Base-by-base conservation (phyloP, 2,797 vertebrate species). In the Hapalemur alaotrensis region DNA sequence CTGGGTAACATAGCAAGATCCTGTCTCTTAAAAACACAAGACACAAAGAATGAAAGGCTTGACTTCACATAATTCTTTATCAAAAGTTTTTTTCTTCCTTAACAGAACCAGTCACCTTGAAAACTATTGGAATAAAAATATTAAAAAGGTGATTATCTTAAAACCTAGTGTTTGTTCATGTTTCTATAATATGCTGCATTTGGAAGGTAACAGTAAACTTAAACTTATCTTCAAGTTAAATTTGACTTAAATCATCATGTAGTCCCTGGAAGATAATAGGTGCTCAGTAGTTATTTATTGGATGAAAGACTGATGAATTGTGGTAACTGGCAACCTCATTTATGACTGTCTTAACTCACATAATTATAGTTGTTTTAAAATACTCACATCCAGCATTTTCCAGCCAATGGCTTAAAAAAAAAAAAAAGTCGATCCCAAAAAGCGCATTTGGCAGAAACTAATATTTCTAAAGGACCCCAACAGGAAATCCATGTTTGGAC, bases 291-390 rank as follows among this genome's bases (percentile, higher is more conserved):
- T 93, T 84, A 95, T 61, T 70, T 92, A 50, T 18, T 57, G 9
- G 80, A 54, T 82, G 22, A 97, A 94, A 79, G 61, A 82, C 61
- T 82, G 70, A 84, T 70, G 76, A 87, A 79, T 50, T 78, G 41
- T 75, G 59, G 35, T 89, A 76, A 83, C 57, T 89, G 88, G 93
- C n/a, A 89, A 52, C 3, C 15, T 93, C 91, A 87, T 86, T 92
- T 90, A 92, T 95, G 93, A 89, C 48, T 92, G 82, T 65, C 65
- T 85, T 93, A 81, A 46, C 30, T 69, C 15, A 75, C 5, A 18
- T 85, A 93, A 94, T 89, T 95, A 73, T 5, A 79, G 76, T 46
- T 95, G 25, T 91, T 95, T 95, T 80, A 80, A 97, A 95, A 95
- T 61, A 93, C 61, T 32, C 61, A 14, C 22, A 72, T 35, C 32